Conservation (phyloP, 2,113 vertebrate genomes). For the Tapirus terrestris region DNA sequence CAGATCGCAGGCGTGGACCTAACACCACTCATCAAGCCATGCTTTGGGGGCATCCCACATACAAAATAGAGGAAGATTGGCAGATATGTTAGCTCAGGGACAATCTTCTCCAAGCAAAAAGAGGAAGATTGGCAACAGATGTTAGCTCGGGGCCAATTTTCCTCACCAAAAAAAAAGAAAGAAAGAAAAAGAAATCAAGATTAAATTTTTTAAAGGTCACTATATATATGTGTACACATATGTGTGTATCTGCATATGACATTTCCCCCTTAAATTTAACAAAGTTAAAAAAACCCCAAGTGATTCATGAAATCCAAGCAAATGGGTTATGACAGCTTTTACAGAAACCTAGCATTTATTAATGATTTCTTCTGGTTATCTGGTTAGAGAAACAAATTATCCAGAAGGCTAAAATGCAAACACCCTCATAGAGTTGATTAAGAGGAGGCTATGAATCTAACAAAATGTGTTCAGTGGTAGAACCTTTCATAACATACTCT, state of each 20-base stretch:
- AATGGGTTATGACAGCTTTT: background rate
- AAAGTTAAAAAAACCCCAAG: background rate
- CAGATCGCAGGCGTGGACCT: no score
- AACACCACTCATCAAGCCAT: no score
- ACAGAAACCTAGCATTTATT: background rate
- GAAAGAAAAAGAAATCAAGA: background rate
- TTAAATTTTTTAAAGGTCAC: background rate
- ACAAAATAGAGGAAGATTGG: no score
- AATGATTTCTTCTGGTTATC: slow-evolving; percentile 7
- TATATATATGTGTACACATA: background rate
- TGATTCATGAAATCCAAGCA: background rate
- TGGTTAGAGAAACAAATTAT: background rate
- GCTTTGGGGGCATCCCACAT: no score
- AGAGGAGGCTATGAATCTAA: background rate
- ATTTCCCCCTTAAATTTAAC: background rate
- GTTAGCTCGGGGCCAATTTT: no score
- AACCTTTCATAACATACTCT: background rate
- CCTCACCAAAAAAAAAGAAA: no score
- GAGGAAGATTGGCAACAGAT: no score
- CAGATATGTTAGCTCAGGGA: no score
- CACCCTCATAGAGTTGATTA: background rate
- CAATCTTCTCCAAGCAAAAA: no score
- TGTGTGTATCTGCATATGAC: background rate
- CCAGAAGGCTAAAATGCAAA: background rate
- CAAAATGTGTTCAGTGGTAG: background rate